These are phyloP conservation scores for Anas platyrhynchos DNA, from an alignment of 2,113 vertebrate species.

Conservation along the genomic window DNA sequence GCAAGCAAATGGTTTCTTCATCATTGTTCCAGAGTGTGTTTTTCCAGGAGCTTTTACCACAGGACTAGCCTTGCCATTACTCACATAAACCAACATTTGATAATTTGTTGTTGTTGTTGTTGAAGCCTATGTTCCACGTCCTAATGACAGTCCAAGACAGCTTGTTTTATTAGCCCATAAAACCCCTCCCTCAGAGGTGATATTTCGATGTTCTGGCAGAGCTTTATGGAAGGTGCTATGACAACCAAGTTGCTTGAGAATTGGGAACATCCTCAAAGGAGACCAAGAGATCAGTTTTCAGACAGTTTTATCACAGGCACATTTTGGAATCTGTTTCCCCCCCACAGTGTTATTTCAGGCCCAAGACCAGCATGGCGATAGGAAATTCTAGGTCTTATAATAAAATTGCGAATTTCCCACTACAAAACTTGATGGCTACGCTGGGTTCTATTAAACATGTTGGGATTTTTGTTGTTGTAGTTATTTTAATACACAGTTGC, in stretches of 20 bases:
- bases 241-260: neutral
- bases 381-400: neutral
- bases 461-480: neutral
- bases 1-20: neutral
- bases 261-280: neutral
- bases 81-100: neutral
- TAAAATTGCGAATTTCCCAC: neutral
- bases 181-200: neutral
- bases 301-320: neutral
- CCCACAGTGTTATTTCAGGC: neutral
- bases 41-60: neutral
- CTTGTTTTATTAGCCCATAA: neutral
- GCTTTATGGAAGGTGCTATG: neutral
- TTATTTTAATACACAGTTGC: neutral
- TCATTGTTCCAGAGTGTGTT: neutral
- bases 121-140: neutral
- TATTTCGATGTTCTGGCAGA: neutral
- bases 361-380: neutral
- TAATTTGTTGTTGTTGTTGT: neutral
- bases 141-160: neutral
- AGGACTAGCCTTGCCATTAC: neutral
- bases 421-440: neutral
- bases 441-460: neutral
- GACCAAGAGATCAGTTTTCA: neutral
- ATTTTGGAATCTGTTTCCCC: neutral